Evolutionary conservation across 2,797 vertebrate genomes (phyloP).

Genomic region (Threskiornis aethiopicus): DNA sequence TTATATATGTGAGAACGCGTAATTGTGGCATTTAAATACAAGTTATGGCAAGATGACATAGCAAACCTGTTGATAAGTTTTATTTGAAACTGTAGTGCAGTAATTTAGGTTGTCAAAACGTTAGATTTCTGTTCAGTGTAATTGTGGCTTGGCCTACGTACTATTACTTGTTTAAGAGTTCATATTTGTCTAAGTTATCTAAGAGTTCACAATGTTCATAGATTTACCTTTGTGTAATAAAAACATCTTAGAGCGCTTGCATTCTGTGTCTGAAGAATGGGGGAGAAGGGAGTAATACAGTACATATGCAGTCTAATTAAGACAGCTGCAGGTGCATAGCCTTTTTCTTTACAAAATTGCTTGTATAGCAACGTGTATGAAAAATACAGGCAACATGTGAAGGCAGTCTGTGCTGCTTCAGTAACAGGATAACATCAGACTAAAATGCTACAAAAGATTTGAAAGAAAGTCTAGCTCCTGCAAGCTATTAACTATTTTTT

Average conservation of each 20-base stretch:
- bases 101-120: neutral
- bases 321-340: neutral
- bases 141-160: neutral
- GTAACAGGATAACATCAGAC: neutral
- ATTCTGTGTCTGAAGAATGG: neutral
- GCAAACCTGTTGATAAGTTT: neutral
- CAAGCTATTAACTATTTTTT: neutral
- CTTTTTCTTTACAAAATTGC: neutral
- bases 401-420: neutral
- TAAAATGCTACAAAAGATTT: neutral
- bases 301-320: neutral
- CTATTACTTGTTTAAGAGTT: neutral
- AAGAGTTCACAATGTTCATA: neutral
- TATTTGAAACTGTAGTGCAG: neutral
- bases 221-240: neutral
- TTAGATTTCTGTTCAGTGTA: neutral
- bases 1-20: neutral
- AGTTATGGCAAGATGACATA: neutral
- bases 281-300: neutral
- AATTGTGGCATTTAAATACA: neutral
- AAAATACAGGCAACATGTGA: neutral
- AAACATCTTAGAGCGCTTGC: neutral
- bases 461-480: neutral
- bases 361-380: neutral
- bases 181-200: neutral